Evolutionary conservation across 1,140 invertebrate species (phyloP).

Genomic region (Drosophila tristis): DNA sequence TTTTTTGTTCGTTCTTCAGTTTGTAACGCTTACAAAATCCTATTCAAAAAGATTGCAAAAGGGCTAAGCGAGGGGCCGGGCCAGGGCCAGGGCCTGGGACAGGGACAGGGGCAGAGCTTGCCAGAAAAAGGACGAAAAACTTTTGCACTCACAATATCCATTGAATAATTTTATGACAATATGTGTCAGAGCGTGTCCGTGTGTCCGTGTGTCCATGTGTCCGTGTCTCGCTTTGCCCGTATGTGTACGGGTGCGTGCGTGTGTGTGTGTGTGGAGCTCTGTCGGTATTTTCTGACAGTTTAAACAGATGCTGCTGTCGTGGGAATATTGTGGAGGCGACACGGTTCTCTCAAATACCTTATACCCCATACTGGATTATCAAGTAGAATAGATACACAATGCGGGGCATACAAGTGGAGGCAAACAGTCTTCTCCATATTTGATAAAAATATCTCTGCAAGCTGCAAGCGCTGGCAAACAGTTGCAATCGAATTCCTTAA

Average conservation of each 20-base stretch:
- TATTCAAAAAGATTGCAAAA: slow-evolving; percentile 80
- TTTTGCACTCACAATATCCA: slow-evolving; percentile 77
- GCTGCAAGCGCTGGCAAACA: no score
- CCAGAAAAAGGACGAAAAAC: slow-evolving; percentile 65
- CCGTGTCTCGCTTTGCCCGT: neutral
- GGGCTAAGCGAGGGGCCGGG: slow-evolving; percentile 45
- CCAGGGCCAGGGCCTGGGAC: neutral
- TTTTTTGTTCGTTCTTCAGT: slow-evolving; percentile 64
- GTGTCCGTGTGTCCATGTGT: slow-evolving; percentile 10
- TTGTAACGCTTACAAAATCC: slow-evolving; percentile 77
- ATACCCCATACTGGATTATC: slow-evolving; percentile 3
- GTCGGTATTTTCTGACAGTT: slow-evolving; percentile 75
- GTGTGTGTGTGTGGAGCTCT: slow-evolving; percentile 10
- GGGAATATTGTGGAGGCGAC: neutral
- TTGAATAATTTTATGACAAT: slow-evolving; percentile 84
- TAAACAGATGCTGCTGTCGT: slow-evolving; percentile 68
- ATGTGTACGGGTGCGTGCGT: slow-evolving; percentile 9
- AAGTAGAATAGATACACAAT: slow-evolving; percentile 16
- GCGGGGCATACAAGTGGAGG: slow-evolving; percentile 12
- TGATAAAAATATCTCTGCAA: no score
- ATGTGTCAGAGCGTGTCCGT: slow-evolving; percentile 72
- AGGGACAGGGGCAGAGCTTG: slow-evolving; percentile 1
- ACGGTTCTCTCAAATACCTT: neutral
- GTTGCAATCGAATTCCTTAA: no score
- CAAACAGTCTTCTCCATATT: no score